Evolutionary conservation across 2,888 invertebrate genomes (phyloP), one percentile per base, ranked within the genome.

Genomic region (Apocheima hispidaria): DNA sequence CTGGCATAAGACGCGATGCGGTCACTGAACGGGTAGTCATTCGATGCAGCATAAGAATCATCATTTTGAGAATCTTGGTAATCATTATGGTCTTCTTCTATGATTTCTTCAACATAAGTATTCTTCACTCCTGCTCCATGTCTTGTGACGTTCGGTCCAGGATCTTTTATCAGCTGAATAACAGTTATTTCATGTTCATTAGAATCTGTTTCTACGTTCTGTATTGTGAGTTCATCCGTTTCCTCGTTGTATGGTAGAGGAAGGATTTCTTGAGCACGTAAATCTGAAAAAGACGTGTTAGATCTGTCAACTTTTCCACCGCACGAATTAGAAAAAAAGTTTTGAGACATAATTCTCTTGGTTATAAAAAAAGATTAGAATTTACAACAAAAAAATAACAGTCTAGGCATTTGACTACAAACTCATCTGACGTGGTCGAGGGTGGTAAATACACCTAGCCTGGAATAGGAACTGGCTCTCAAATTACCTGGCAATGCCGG

Each of bases 241-340:
- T 60, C 30, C 30, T 66, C 53, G 44, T 65, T 66, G 62, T 59
- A 73, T n/a, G 68, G 44, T 36, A 78, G 54, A 23, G 75, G 60
- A 33, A 73, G 71, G n/a, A 70, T 18, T 12, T 66, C 66, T 50
- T 64, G 33, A 14, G 36, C 33, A 14, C 26, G 41, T 58, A 59
- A 38, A 54, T 72, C 79, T 77, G 60, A 60, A 74, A 71, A 12
- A 49, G 28, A 59, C 21, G n/a, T 43, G 6, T n/a, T 56, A 44
- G 6, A 14, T 20, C 16, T 52, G 50, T 69, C 62, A 4, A 55
- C 18, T 12, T 20, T 9, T 16, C n/a, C 36, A 6, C 2, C 4
- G 14, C 0, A 2, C 2, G 6, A 35, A 35, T n/a, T n/a, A n/a
- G n/a, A n/a, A n/a, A n/a, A n/a, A n/a, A n/a, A n/a, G n/a, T n/a